Base-by-base conservation (phyloP, 2,888 invertebrate genomes). In the Creontiades dilutus region DNA sequence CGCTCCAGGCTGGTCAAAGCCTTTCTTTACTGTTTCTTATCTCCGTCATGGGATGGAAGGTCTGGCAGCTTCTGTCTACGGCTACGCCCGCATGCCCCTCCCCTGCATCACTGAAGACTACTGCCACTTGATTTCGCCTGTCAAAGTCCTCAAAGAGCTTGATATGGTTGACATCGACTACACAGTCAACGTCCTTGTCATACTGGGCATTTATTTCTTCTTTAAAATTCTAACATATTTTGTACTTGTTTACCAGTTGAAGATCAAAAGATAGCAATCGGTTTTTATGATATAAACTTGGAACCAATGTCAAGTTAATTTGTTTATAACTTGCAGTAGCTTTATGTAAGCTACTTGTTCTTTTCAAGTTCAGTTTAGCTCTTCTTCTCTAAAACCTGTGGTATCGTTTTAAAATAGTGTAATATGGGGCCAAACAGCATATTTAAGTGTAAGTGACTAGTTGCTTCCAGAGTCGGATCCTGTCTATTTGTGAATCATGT, bases 11-110 rank as follows among this genome's bases (percentile, higher is more conserved):
- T 95, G 95, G 92, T 94, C 98, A 91, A 95, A 95, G 80, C 98
- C 98, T 98, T 92, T 98, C 48, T 98, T 98, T 92, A 96, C 75
- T 47, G 76, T 90, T 16, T 91, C 91, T 28, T 91, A 90, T 86
- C 82, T 91, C 57, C 80, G 90, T 19, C 90, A 90, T 75, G 97
- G 97, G 0, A 95, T 98, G 87, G 97, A 98, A 92, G 98, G 97
- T 5, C 94, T 97, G 0, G 95, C 97, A 91, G 94, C 97, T 55
- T 95, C 97, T 0, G 95, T 98, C 91, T 97, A 98, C 92, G 98
- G 98, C 11, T 96, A 96, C 93, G 95, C 96, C 92, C 94, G 98
- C 0, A 95, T 94, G 0, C 96, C 96, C 91, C 94, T 99, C 90
- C 94, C 91, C 12, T 92, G 95, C 0, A 98, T 98, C 93, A 94